phyloP scores from a whole-genome alignment of 1,140 invertebrate species.

The Sinella curviseta region DNA sequence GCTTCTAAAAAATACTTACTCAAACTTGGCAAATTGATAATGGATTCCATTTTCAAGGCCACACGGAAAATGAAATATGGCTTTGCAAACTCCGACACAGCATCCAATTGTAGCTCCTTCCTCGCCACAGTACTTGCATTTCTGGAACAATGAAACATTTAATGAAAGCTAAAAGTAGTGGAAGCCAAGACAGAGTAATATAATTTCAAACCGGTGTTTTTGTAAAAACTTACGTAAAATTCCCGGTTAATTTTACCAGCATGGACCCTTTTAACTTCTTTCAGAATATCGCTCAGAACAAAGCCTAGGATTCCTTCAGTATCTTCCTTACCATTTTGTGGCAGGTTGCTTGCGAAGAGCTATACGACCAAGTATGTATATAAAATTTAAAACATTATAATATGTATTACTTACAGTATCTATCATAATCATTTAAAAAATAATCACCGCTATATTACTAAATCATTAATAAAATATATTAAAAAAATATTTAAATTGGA shows the following conservation, averaged over 20 bases:
- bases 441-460: too few relatives aligned
- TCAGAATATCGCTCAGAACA: slow-evolving; percentile 61
- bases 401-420: slow-evolving; percentile 28
- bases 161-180: slow-evolving; percentile 41
- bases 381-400: neutral
- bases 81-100: slow-evolving; percentile 59
- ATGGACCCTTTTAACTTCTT: slow-evolving; percentile 63
- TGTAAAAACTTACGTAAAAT: slow-evolving; percentile 56
- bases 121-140: slow-evolving; percentile 63
- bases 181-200: neutral
- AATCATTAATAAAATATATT: too few relatives aligned
- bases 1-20: slow-evolving; percentile 53
- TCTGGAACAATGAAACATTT: too few relatives aligned
- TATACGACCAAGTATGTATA: neutral
- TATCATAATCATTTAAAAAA: too few relatives aligned
- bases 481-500: slow-evolving; percentile 32
- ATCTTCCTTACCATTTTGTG: slow-evolving; percentile 62
- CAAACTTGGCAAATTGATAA: slow-evolving; percentile 64
- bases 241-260: too few relatives aligned
- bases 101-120: slow-evolving; percentile 67
- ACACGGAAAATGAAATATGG: slow-evolving; percentile 66
- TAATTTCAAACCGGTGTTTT: neutral
- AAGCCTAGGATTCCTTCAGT: slow-evolving; percentile 67
- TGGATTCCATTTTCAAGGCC: slow-evolving; percentile 61
- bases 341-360: slow-evolving; percentile 61